Percentiles rank a stretch among this genome's conserved stretches.
phyloP scores from a whole-genome alignment of 2,113 vertebrate genomes.

The Stegostoma tigrinum region DNA sequence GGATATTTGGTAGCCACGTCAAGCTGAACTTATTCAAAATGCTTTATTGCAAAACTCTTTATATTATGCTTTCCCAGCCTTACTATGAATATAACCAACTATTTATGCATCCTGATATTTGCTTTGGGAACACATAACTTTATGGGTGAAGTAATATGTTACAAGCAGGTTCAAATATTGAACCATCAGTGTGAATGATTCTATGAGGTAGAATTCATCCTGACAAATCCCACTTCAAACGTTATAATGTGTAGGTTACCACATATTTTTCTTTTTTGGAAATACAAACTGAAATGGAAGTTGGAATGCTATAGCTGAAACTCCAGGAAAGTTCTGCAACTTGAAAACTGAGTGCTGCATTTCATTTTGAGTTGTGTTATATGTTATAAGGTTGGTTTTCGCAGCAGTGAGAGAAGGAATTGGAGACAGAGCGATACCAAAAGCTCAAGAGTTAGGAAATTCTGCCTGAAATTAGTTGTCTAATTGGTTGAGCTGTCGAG shows the following conservation, averaged over 20 bases:
- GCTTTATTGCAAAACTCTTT: not conserved
- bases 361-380: no score
- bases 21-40: not conserved
- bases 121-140: not conserved
- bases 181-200: not conserved
- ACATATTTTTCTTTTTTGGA: no score
- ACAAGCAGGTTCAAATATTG: not conserved
- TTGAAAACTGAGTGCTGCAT: no score
- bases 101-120: not conserved
- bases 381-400: no score
- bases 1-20: not conserved
- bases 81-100: not conserved
- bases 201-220: not conserved
- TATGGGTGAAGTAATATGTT: not conserved
- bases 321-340: no score
- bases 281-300: no score
- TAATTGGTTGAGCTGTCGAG: no score
- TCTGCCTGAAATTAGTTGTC: no score
- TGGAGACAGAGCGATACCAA: no score
- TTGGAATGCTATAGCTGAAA: no score
- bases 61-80: not conserved
- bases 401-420: no score
- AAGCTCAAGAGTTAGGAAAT: no score
- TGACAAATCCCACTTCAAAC: not conserved
- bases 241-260: not conserved